Base-by-base conservation (phyloP, 2,797 vertebrate genomes). In the Sparus aurata region DNA sequence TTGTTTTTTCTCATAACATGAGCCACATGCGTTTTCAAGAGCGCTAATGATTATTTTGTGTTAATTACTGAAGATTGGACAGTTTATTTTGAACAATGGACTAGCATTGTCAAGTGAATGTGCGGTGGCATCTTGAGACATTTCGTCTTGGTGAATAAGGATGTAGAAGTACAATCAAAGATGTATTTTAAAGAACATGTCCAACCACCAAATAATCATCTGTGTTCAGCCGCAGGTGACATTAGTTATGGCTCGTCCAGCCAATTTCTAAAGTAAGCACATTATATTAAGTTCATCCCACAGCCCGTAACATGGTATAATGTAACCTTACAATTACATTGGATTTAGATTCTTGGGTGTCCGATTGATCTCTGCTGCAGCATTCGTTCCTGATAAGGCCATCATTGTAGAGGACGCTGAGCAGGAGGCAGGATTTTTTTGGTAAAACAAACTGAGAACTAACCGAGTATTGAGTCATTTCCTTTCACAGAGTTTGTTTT, bases 51-150 rank as follows among this genome's bases (percentile, higher is more conserved):
- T 65, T 16, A n/a, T 46, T 45, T 18, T 72, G 43, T 62, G 17
- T 49, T 65, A 43, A 46, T 11, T 34, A 55, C 23, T 15, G 20
- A 59, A 65, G 45, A 22, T 12, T 46, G 15, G n/a, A 63, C 3
- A 11, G 12, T 52, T 74, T 15, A n/a, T 50, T 74, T 16, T 45
- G 34, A 15, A 63, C 30, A 8, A 45, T 34, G 20, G 46, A 60
- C 23, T 25, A 25, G 25, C 16, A 38, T 43, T 66, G 20, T 69
- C 27, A 52, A 43, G 34, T 61, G 47, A 69, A 59, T 77, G 72
- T 68, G 77, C 72, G 57, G 10, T 61, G 9, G 52, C 64, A 79
- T 23, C 15, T 52, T 52, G 27, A 53, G 9, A 34, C 64, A 79
- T 23, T 12, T 52, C 34, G 27, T 46, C 11, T 65, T 6, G 17